Conservation (phyloP, 2,113 vertebrate species). For the Microtus oregoni region DNA sequence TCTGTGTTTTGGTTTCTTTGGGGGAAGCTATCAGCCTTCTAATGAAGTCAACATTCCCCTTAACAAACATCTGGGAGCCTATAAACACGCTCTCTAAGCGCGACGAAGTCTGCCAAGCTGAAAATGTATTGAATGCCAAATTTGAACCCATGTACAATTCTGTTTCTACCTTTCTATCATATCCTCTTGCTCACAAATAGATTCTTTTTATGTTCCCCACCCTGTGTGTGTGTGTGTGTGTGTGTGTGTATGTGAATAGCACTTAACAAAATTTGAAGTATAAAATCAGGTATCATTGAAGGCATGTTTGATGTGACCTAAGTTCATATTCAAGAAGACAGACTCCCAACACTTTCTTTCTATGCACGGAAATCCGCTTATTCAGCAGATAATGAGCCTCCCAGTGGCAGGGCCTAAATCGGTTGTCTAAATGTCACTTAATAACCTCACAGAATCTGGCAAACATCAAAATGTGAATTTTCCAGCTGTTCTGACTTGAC, state of each 20-base stretch:
- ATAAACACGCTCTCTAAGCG: background rate
- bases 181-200: background rate
- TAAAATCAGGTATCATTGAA: background rate
- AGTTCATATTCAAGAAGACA: background rate
- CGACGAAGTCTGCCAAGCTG: background rate
- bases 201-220: background rate
- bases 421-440: background rate
- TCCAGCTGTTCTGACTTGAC: constrained; percentile 32
- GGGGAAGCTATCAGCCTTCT: background rate
- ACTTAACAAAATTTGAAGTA: background rate
- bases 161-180: background rate
- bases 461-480: constrained; percentile 20
- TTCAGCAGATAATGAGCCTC: background rate
- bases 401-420: background rate
- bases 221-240: too few species aligned
- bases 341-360: background rate
- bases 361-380: background rate
- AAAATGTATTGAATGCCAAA: background rate
- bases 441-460: background rate
- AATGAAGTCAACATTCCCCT: background rate
- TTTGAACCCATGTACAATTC: background rate
- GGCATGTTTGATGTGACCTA: background rate
- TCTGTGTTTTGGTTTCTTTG: background rate
- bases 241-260: background rate
- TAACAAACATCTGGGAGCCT: background rate